Percentiles rank a stretch among this genome's conserved stretches.
These are phyloP conservation scores for Zootoca vivipara DNA, from an alignment of 2,113 vertebrate genomes.

Conservation along the genomic window DNA sequence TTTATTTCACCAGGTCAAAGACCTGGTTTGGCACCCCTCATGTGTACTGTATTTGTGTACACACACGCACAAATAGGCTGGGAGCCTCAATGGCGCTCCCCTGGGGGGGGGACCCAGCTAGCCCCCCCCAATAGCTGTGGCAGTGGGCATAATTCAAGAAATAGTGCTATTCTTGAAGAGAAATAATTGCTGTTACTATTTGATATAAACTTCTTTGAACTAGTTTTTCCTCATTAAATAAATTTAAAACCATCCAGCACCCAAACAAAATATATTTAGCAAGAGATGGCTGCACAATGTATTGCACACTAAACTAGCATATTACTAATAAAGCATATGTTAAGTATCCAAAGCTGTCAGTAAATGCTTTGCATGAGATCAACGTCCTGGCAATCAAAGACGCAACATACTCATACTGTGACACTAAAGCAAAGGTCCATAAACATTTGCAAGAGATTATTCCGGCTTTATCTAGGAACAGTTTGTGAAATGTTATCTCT, in stretches of 20 bases:
- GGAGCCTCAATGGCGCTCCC: no score
- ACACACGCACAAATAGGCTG: no score
- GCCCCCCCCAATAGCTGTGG: no score
- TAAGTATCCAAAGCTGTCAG: neutral
- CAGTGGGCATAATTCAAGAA: no score
- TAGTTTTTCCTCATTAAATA: neutral
- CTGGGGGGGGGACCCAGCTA: no score
- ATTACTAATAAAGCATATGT: neutral
- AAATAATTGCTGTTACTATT: neutral
- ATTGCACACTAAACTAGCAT: neutral
- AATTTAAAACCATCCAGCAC: neutral
- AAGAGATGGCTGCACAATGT: neutral
- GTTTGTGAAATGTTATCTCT: neutral
- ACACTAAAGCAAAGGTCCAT: neutral
- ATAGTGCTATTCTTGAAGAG: neutral
- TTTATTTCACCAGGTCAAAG: no score
- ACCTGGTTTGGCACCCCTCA: no score
- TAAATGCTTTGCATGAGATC: neutral
- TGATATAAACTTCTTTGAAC: neutral
- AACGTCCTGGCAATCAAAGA: neutral
- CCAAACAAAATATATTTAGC: neutral
- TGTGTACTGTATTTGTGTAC: no score
- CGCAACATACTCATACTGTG: neutral
- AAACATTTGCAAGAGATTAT: neutral
- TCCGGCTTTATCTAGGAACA: neutral